Evolutionary conservation across 92 coral and sea anemone species (phyloP).

Genomic region (Chrysogorgia sp.): DNA sequence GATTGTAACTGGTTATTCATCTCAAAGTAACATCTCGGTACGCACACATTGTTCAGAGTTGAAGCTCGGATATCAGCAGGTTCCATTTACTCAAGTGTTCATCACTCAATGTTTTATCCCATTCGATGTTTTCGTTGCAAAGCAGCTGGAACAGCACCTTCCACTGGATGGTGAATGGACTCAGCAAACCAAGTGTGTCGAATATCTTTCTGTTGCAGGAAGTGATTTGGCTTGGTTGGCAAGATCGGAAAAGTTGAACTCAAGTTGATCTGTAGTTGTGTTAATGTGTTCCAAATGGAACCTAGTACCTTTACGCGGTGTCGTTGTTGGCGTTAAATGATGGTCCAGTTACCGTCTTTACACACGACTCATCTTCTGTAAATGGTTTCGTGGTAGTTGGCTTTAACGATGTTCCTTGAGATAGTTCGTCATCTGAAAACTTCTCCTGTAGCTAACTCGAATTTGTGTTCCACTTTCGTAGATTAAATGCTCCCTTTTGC

Average conservation of each 20-base stretch:
- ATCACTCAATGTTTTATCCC: slow-evolving; percentile 44
- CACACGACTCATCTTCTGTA: slow-evolving; percentile 46
- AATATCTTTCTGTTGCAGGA: slow-evolving; percentile 19
- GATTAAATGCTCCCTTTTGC: slow-evolving; percentile 16
- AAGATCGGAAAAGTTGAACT: slow-evolving; percentile 21
- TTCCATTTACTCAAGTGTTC: slow-evolving; percentile 50
- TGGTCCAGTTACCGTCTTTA: slow-evolving; percentile 39
- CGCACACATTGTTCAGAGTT: slow-evolving; percentile 51
- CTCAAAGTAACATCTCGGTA: slow-evolving; percentile 52
- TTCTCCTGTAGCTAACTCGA: slow-evolving; percentile 6
- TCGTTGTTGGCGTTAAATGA: slow-evolving; percentile 26
- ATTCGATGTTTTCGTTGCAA: slow-evolving; percentile 30
- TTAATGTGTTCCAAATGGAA: slow-evolving; percentile 59
- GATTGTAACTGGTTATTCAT: no score
- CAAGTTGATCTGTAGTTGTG: slow-evolving; percentile 48
- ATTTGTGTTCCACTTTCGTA: slow-evolving; percentile 26
- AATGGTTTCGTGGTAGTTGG: background rate
- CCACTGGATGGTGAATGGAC: slow-evolving; percentile 59
- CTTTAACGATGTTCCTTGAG: background rate
- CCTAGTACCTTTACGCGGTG: slow-evolving; percentile 59
- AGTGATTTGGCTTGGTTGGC: slow-evolving; percentile 18
- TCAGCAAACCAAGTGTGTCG: slow-evolving; percentile 62
- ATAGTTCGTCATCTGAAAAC: background rate
- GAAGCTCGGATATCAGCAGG: slow-evolving; percentile 22
- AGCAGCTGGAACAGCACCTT: slow-evolving; percentile 55